phyloP scores from a whole-genome alignment of 1,140 invertebrate species.

The Oncopeltus fasciatus region DNA sequence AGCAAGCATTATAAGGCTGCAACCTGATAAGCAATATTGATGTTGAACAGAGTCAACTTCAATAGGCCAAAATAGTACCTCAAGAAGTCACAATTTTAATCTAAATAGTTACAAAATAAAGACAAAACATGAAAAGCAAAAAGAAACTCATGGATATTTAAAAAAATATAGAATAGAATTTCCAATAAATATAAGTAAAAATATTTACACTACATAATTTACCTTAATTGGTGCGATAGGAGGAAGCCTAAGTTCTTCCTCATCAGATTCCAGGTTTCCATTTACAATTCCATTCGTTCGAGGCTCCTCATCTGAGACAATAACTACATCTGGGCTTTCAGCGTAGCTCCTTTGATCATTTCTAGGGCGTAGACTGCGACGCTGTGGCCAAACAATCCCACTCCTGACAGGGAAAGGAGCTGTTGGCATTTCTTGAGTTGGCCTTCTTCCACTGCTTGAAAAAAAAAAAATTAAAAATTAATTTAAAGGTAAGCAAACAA shows the following conservation, averaged over 20 bases:
- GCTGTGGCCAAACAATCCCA: slow-evolving; percentile 15
- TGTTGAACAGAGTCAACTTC: no score
- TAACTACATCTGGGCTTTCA: slow-evolving; percentile 41
- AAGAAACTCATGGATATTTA: no score
- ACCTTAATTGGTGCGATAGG: slow-evolving; percentile 34
- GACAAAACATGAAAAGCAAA: no score
- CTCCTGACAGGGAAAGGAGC: neutral
- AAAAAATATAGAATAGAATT: no score
- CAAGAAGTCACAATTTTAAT: no score
- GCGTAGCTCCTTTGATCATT: slow-evolving; percentile 66
- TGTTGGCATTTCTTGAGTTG: neutral
- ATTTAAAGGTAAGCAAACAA: no score
- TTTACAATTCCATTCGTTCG: slow-evolving; percentile 35
- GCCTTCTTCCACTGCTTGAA: neutral
- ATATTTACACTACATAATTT: no score
- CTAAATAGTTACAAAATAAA: no score
- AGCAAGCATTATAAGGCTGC: no score
- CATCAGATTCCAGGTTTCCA: slow-evolving; percentile 33
- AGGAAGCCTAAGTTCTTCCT: slow-evolving; percentile 44
- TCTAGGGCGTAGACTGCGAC: slow-evolving; percentile 58
- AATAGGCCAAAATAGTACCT: no score
- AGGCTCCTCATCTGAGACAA: slow-evolving; percentile 32
- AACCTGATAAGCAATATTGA: no score
- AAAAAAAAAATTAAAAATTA: slow-evolving; percentile 7
- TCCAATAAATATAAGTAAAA: no score